A percentile compares a stretch with the other conserved stretches of the same genome.
phyloP scores from a whole-genome alignment of 1,140 invertebrate genomes.

The Drosophila carrolli region DNA sequence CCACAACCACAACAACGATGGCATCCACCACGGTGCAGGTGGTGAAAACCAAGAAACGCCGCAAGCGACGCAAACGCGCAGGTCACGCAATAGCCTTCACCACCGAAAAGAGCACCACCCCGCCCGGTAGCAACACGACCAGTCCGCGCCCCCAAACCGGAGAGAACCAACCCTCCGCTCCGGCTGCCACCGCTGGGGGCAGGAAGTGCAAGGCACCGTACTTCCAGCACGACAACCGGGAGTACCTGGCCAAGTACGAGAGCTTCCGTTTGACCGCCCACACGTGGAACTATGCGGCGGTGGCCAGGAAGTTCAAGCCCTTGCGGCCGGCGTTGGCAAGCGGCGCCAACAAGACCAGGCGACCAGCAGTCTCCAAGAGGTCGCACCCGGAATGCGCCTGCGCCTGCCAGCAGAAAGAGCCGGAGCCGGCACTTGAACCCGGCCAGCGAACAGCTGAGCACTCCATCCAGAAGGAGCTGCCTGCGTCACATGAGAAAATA shows the following conservation, averaged over 20 bases:
- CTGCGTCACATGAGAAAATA: slow-evolving; percentile 20
- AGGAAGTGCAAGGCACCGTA: slow-evolving; percentile 72
- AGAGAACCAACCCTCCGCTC: slow-evolving; percentile 2
- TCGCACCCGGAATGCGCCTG: slow-evolving; percentile 58
- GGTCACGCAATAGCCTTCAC: slow-evolving; percentile 43
- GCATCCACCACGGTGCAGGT: slow-evolving; percentile 48
- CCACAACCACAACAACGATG: slow-evolving; percentile 32
- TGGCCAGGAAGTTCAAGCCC: slow-evolving; percentile 80
- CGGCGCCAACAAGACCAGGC: slow-evolving; percentile 77
- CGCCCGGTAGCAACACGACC: background rate
- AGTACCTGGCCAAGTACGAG: slow-evolving; percentile 71
- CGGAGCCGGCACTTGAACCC: slow-evolving; percentile 34
- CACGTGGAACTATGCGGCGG: slow-evolving; percentile 75
- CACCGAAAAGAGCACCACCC: slow-evolving; percentile 12
- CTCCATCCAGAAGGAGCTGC: slow-evolving; percentile 30
- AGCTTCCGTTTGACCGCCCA: slow-evolving; percentile 65
- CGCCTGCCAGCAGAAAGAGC: slow-evolving; percentile 55
- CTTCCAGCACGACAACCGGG: slow-evolving; percentile 79
- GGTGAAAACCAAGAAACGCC: slow-evolving; percentile 69
- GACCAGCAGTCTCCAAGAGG: slow-evolving; percentile 55
- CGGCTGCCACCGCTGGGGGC: slow-evolving; percentile 12
- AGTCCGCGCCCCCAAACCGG: slow-evolving; percentile 12
- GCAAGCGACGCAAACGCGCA: slow-evolving; percentile 75
- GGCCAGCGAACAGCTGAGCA: slow-evolving; percentile 54
- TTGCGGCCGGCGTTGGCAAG: slow-evolving; percentile 71